Evolutionary conservation across 2,888 invertebrate genomes (phyloP), one percentile per base, ranked within the genome.

Genomic region (Colostygia pectinataria): DNA sequence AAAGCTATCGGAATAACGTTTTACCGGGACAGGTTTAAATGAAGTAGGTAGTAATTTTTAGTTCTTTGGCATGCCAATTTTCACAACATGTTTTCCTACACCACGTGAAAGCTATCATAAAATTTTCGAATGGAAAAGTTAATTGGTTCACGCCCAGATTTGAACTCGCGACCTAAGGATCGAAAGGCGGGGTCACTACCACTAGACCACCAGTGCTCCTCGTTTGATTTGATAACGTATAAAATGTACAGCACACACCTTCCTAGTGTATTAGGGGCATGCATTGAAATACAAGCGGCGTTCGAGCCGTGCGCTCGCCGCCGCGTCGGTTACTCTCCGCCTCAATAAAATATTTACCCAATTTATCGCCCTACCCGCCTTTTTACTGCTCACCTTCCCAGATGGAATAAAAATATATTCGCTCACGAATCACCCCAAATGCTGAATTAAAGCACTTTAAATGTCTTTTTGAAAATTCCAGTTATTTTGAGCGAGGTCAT

Each of bases 311-410:
- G 31, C 41, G 25, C 42, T 33, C 20, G 18, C 10, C 8, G 14
- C 31, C 33, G 20, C 20, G 37, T 37, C 36, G 15, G 29, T 18
- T 51, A 40, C 54, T 51, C 48, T 49, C 46, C 48, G 34, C 47
- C 57, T 59, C 61, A 62, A 61, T 67, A 65, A 65, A 69, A 66
- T 66, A 69, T 71, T 65, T 63, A 67, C 51, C 58, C 65, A 66
- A 66, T 68, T 65, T 64, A 67, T 65, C 59, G 64, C 57, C 43
- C 23, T 25, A 33, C 44, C 52, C 50, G 47, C 53, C 53, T 62
- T 63, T 68, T 64, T 67, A 68, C 61, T 65, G 62, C 60, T 63
- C 58, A 46, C 57, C 57, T 53, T 47, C 39, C 36, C 32, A 42
- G 45, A 49, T 55, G 52, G 45, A 55, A 53, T 55, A 55, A 50